phyloP scores from a whole-genome alignment of 2,113 vertebrate genomes.

The Elaphurus davidianus region DNA sequence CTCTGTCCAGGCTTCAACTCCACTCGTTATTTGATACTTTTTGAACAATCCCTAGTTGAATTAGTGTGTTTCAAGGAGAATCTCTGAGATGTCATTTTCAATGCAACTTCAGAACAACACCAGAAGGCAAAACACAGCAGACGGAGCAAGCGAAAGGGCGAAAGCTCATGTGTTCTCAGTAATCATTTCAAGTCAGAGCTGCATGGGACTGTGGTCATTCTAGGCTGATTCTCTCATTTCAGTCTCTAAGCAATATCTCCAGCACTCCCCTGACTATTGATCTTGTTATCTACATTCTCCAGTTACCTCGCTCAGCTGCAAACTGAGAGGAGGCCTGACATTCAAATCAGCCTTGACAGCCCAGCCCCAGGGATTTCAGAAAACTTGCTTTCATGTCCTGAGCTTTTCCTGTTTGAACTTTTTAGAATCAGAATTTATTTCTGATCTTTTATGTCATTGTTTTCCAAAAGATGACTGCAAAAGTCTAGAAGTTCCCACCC shows the following conservation, averaged over 20 bases:
- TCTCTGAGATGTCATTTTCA: background rate
- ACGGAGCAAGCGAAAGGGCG: background rate
- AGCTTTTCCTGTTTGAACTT: background rate
- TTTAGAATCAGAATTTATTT: background rate
- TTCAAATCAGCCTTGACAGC: background rate
- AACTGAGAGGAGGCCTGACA: slow-evolving; percentile 2
- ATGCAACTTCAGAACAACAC: background rate
- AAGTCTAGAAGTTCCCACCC: slow-evolving; percentile 2
- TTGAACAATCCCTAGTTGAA: background rate
- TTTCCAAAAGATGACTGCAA: slow-evolving; percentile 25
- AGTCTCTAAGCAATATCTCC: slow-evolving; percentile 47
- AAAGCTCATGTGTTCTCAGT: background rate
- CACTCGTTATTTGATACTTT: background rate
- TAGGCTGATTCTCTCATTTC: slow-evolving; percentile 18
- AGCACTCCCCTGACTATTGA: slow-evolving; percentile 12
- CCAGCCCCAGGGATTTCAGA: background rate
- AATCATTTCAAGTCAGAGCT: background rate
- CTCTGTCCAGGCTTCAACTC: background rate
- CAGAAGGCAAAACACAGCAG: background rate
- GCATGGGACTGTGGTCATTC: background rate
- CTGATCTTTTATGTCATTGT: background rate
- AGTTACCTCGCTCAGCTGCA: background rate
- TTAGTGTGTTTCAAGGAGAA: slow-evolving; percentile 12
- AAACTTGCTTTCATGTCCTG: background rate
- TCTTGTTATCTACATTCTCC: slow-evolving; percentile 43